phyloP scores from a whole-genome alignment of 1,140 invertebrate genomes.

The Diabrotica virgifera region DNA sequence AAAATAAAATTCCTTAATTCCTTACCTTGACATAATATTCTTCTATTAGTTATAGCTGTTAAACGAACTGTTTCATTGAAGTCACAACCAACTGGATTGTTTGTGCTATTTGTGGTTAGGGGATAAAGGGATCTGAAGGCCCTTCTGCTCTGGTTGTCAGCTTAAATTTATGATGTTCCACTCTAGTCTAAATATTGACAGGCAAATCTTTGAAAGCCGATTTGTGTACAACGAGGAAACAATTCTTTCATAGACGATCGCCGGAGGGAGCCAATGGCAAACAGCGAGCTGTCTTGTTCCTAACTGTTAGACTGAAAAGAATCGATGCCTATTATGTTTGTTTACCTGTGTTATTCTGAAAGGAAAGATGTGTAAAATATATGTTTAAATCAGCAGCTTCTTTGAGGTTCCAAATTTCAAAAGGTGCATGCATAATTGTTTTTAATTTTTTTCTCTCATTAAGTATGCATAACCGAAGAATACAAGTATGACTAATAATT shows the following conservation, averaged over 20 bases:
- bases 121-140: constrained; percentile 14
- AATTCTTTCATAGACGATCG: background rate
- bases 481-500: too few species aligned
- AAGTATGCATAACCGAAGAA: too few species aligned
- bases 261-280: background rate
- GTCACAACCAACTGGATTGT: constrained; percentile 9
- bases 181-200: constrained; percentile 15
- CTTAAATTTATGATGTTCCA: constrained; percentile 12
- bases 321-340: constrained; percentile 5
- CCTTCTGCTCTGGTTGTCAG: constrained; percentile 13
- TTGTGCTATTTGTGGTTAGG: constrained; percentile 9
- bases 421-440: too few species aligned
- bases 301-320: constrained; percentile 3
- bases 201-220: constrained; percentile 9
- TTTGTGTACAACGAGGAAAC: constrained; percentile 7
- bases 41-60: background rate
- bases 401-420: too few species aligned
- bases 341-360: constrained; percentile 13
- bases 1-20: too few species aligned
- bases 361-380: constrained; percentile 8
- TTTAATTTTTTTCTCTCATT: too few species aligned
- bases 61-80: constrained; percentile 5
- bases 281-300: constrained; percentile 4
- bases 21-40: too few species aligned
- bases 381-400: background rate